Evolutionary conservation across 2,888 invertebrate species (phyloP).

Genomic region (Cephus sareptanus): DNA sequence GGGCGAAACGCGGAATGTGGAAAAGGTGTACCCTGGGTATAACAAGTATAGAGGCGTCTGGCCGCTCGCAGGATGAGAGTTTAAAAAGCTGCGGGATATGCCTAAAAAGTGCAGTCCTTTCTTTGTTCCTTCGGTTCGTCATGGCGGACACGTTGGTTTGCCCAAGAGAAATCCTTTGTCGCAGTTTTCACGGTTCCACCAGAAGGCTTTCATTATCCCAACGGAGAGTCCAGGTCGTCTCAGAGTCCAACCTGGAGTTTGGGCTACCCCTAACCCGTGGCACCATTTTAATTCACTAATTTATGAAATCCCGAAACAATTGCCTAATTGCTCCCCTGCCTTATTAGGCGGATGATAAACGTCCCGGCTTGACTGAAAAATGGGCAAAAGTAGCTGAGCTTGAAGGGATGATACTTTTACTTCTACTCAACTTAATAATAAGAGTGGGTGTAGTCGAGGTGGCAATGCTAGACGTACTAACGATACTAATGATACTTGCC

Average conservation of each 20-base stretch:
- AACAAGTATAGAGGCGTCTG: not conserved
- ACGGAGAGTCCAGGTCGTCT: not conserved
- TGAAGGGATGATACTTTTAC: not conserved
- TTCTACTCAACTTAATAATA: not conserved
- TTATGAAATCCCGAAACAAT: slow-evolving; percentile 2
- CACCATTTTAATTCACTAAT: slow-evolving; percentile 73
- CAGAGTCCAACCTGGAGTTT: not conserved
- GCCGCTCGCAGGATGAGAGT: not conserved
- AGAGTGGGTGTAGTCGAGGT: not conserved
- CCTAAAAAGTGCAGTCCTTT: not conserved
- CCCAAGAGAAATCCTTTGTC: not conserved
- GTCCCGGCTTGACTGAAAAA: not conserved
- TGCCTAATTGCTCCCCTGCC: not conserved
- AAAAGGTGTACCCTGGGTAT: not conserved
- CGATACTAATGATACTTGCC: not conserved
- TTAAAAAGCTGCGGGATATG: not conserved
- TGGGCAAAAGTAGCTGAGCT: not conserved
- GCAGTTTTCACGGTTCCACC: not conserved
- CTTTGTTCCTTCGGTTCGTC: not conserved
- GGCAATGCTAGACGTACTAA: not conserved
- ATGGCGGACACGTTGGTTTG: not conserved
- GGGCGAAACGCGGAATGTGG: not conserved
- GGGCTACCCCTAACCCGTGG: slow-evolving; percentile 85
- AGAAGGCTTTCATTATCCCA: not conserved
- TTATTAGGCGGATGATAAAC: not conserved